These are phyloP conservation scores for Notoglanidium macrostoma DNA, from an alignment of 2,797 vertebrate genomes.

Conservation along the genomic window DNA sequence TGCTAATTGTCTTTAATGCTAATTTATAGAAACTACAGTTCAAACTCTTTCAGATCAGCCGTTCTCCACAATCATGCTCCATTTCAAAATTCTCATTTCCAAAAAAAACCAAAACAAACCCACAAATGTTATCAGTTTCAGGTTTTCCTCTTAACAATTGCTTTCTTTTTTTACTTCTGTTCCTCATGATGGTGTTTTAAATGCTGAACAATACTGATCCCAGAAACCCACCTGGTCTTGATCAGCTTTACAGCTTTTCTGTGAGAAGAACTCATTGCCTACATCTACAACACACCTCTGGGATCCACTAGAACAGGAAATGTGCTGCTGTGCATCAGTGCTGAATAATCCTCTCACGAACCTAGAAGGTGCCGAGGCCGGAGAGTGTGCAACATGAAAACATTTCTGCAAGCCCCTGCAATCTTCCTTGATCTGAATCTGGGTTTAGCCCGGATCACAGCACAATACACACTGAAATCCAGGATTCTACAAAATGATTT, in stretches of 20 bases:
- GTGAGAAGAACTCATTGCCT: background rate
- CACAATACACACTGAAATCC: background rate
- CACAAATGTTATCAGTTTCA: background rate
- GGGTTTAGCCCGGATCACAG: background rate
- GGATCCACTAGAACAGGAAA: background rate
- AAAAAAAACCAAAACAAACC: background rate
- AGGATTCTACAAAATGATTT: background rate
- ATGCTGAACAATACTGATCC: background rate
- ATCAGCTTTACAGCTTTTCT: slow-evolving; percentile 22
- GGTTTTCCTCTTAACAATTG: background rate
- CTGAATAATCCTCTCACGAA: background rate
- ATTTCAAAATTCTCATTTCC: background rate
- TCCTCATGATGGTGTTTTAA: background rate
- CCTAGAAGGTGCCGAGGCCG: background rate
- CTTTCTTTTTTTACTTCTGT: background rate
- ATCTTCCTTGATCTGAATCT: background rate
- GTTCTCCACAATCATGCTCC: background rate
- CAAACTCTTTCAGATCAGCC: background rate
- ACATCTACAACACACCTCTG: slow-evolving; percentile 4
- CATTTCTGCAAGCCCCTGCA: background rate
- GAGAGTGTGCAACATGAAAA: background rate
- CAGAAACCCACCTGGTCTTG: slow-evolving; percentile 25
- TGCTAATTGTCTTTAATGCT: background rate
- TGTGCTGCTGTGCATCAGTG: background rate
- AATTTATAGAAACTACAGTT: background rate